phyloP scores from a whole-genome alignment of 2,797 vertebrate genomes.

The Taenioides sp. region DNA sequence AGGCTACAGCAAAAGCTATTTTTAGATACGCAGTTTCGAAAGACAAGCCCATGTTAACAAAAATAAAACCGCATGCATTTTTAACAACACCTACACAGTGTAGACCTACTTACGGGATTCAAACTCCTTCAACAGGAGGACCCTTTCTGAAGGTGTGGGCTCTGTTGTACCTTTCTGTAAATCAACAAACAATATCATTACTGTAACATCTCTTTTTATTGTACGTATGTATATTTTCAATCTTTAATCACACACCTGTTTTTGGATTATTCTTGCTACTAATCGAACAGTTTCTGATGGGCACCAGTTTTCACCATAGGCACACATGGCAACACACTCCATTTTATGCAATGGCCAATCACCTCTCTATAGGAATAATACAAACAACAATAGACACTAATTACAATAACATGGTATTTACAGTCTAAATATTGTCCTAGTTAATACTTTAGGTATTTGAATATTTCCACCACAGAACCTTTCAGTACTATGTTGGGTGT shows the following conservation, averaged over 20 bases:
- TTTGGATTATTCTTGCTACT: conserved; percentile 91
- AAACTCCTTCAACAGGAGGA: conserved; percentile 78
- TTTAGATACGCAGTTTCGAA: conserved; percentile 51
- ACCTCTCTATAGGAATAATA: conserved; percentile 76
- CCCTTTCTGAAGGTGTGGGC: conserved; percentile 74
- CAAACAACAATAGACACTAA: not conserved
- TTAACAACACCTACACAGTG: conserved; percentile 45
- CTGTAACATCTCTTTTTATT: not conserved
- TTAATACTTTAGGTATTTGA: not conserved
- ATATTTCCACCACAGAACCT: not conserved
- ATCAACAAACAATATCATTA: conserved; percentile 12
- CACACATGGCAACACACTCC: conserved; percentile 92
- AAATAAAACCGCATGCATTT: conserved; percentile 53
- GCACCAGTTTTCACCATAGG: conserved; percentile 93
- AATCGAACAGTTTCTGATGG: conserved; percentile 95
- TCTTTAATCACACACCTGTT: conserved; percentile 82
- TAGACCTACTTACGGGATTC: conserved; percentile 78
- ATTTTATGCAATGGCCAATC: conserved; percentile 97
- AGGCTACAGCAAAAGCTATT: conserved; percentile 58
- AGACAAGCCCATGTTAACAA: conserved; percentile 17
- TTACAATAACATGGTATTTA: not conserved
- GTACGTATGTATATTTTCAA: not conserved
- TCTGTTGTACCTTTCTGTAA: conserved; percentile 76
- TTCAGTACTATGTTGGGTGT: conserved; percentile 11
- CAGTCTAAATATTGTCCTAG: not conserved